These are phyloP conservation scores for Piprites chloris DNA, from an alignment of 2,113 vertebrate species.

Conservation along the genomic window DNA sequence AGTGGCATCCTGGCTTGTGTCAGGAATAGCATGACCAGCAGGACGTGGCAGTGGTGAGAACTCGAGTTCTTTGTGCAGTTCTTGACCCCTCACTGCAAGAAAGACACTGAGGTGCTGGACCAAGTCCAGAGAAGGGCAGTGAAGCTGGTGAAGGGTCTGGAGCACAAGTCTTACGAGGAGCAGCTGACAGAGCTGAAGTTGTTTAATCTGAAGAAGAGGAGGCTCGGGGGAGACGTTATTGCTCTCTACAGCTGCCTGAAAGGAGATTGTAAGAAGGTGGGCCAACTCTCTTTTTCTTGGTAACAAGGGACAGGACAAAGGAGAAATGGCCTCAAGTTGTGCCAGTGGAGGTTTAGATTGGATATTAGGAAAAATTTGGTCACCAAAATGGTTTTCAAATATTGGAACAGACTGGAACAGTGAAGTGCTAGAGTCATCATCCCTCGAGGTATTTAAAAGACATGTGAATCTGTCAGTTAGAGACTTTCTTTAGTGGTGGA, in stretches of 20 bases:
- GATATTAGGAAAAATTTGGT: neutral
- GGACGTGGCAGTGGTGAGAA: accelerated
- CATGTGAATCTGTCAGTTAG: neutral
- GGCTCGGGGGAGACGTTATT: neutral
- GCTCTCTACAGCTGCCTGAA: neutral
- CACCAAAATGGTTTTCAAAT: neutral
- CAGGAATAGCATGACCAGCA: neutral
- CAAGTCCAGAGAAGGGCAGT: accelerated
- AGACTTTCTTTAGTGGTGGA: neutral
- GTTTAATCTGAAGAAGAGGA: neutral
- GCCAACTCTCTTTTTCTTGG: neutral
- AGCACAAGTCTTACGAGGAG: neutral
- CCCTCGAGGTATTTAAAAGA: neutral
- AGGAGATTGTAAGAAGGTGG: neutral
- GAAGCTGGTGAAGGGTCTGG: neutral
- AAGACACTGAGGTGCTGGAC: neutral
- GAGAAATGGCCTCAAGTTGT: neutral
- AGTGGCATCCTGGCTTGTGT: accelerated
- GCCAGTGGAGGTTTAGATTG: neutral
- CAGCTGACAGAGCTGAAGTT: accelerated
- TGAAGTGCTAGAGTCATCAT: neutral
- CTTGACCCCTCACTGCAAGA: neutral
- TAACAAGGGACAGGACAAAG: neutral
- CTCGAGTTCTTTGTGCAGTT: accelerated
- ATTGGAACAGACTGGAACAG: neutral